These are phyloP conservation scores for Drosophila punjabiensis DNA, from an alignment of 1,140 invertebrate genomes.

Conservation along the genomic window DNA sequence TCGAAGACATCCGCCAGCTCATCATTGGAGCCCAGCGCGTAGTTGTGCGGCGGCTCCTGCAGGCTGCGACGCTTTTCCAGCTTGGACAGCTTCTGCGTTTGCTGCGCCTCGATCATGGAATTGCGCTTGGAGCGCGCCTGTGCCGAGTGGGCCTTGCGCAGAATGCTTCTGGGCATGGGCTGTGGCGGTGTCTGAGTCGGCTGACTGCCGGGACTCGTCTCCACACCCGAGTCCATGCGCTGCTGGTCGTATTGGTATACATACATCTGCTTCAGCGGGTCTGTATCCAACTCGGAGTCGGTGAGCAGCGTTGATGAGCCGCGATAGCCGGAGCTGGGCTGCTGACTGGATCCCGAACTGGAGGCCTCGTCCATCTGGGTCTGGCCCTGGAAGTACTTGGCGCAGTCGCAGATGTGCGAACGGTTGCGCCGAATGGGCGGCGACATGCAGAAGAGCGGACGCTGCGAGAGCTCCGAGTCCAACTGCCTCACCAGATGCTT, in stretches of 20 bases:
- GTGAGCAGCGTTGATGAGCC: constrained; percentile 93
- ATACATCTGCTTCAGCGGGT: constrained; percentile 87
- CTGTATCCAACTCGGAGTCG: constrained; percentile 89
- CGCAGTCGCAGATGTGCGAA: constrained; percentile 88
- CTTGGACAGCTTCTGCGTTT: constrained; percentile 86
- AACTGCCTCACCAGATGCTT: constrained; percentile 74
- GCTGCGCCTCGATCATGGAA: constrained; percentile 92
- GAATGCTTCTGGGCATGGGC: constrained; percentile 86
- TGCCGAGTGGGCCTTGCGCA: constrained; percentile 76
- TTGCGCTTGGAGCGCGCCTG: constrained; percentile 88
- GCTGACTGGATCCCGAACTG: constrained; percentile 91
- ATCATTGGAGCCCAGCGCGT: constrained; percentile 87
- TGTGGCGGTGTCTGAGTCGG: constrained; percentile 85
- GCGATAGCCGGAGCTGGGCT: constrained; percentile 93
- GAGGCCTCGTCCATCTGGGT: constrained; percentile 85
- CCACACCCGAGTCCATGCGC: constrained; percentile 76
- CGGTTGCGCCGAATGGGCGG: constrained; percentile 87
- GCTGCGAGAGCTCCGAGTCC: constrained; percentile 86
- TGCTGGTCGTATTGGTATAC: constrained; percentile 93
- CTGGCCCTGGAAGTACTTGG: constrained; percentile 84
- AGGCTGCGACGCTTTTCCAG: constrained; percentile 89
- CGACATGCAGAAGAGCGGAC: constrained; percentile 89
- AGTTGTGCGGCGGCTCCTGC: constrained; percentile 90
- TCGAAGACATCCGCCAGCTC: constrained; percentile 87
- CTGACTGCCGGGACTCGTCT: constrained; percentile 65